Evolutionary conservation across 2,797 vertebrate genomes (phyloP).

Genomic region (Ptychadena robeensis): DNA sequence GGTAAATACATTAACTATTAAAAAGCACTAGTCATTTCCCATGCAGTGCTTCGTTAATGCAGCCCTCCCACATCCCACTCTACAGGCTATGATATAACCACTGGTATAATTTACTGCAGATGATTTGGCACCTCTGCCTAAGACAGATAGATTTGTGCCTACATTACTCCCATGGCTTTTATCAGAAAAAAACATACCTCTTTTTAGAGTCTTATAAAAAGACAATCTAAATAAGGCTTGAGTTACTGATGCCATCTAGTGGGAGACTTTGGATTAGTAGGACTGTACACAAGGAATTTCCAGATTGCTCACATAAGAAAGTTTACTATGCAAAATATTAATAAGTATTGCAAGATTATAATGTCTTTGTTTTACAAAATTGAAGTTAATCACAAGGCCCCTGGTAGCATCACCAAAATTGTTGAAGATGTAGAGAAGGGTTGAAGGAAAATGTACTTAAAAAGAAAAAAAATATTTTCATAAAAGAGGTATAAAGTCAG

Average conservation of each 20-base stretch:
- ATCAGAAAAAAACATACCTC: neutral
- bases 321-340: neutral
- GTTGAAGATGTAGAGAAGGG: too few species aligned
- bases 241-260: slow-evolving; percentile 35
- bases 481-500: too few species aligned
- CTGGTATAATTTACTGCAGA: slow-evolving; percentile 1
- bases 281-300: neutral
- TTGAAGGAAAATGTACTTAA: too few species aligned
- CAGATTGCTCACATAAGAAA: neutral
- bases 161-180: neutral
- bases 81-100: neutral
- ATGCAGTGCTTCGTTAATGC: neutral
- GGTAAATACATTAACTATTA: slow-evolving; percentile 8
- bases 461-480: too few species aligned
- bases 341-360: neutral
- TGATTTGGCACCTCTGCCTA: slow-evolving; percentile 16
- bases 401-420: too few species aligned
- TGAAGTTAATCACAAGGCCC: too few species aligned
- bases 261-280: neutral
- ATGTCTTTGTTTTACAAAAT: neutral
- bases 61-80: neutral
- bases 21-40: neutral
- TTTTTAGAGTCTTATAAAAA: neutral
- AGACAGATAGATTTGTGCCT: neutral
- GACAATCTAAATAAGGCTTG: neutral